Evolutionary conservation across 2,888 invertebrate genomes (phyloP).

Genomic region (Heliconius ethilla): DNA sequence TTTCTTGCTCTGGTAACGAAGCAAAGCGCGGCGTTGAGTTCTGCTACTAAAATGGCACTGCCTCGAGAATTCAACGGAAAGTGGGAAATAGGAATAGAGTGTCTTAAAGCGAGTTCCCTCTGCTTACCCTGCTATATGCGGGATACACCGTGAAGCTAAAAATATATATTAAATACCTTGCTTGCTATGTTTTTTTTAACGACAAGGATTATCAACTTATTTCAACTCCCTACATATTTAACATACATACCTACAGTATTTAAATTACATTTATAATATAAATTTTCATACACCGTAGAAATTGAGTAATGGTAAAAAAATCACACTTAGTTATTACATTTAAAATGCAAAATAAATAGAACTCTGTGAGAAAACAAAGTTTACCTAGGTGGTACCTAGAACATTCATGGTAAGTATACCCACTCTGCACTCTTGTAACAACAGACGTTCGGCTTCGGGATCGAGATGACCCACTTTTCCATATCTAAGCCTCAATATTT

Average conservation of each 20-base stretch:
- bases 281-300: neutral
- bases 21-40: too few species aligned
- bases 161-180: too few species aligned
- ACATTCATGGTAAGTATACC: neutral
- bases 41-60: too few species aligned
- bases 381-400: neutral
- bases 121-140: too few species aligned
- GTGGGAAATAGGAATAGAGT: too few species aligned
- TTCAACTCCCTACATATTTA: neutral
- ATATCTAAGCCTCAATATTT: slow-evolving; percentile 34
- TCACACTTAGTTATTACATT: too few species aligned
- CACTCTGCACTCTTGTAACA: slow-evolving; percentile 25
- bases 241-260: neutral
- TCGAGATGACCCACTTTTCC: slow-evolving; percentile 38
- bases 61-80: too few species aligned
- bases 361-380: neutral
- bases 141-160: too few species aligned
- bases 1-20: too few species aligned
- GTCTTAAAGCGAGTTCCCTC: too few species aligned
- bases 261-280: neutral
- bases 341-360: too few species aligned
- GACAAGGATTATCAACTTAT: neutral
- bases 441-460: slow-evolving; percentile 31
- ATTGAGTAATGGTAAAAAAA: too few species aligned
- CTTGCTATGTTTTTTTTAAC: neutral